Evolutionary conservation across 2,888 invertebrate species (phyloP).

Genomic region (Pterostichus madidus): DNA sequence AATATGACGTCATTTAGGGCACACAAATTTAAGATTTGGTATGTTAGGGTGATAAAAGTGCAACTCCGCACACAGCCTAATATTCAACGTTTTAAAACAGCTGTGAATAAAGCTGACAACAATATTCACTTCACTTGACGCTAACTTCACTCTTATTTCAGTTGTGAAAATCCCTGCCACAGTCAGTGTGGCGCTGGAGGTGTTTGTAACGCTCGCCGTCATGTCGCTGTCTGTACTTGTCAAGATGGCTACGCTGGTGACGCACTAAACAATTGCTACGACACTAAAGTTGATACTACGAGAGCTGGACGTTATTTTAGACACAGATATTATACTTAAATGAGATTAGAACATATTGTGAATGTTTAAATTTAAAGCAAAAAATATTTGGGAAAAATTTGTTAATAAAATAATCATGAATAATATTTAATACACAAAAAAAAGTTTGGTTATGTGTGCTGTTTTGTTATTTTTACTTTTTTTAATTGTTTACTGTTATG

Average conservation of each 20-base stretch:
- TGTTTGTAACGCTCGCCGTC: conserved; percentile 86
- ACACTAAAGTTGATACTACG: conserved; percentile 61
- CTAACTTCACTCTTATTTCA: conserved; percentile 68
- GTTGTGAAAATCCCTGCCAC: conserved; percentile 84
- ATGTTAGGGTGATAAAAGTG: too few relatives aligned
- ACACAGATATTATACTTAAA: conserved; percentile 28
- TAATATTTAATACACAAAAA: too few relatives aligned
- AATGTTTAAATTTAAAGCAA: neutral
- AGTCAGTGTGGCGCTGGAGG: conserved; percentile 90
- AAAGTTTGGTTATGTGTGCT: neutral
- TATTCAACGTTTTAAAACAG: too few relatives aligned
- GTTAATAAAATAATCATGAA: neutral
- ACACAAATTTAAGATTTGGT: too few relatives aligned
- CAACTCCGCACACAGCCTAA: too few relatives aligned
- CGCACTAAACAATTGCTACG: conserved; percentile 79
- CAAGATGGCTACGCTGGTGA: conserved; percentile 83
- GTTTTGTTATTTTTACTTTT: neutral
- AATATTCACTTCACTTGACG: too few relatives aligned
- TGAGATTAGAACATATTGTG: neutral
- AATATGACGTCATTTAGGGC: too few relatives aligned
- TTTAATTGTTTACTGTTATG: neutral
- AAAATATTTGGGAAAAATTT: too few relatives aligned
- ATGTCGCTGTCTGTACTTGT: conserved; percentile 91
- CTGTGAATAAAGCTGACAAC: too few relatives aligned
- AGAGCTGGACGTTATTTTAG: conserved; percentile 54